Conservation (phyloP, 2,888 invertebrate genomes). For the Mantis religiosa region DNA sequence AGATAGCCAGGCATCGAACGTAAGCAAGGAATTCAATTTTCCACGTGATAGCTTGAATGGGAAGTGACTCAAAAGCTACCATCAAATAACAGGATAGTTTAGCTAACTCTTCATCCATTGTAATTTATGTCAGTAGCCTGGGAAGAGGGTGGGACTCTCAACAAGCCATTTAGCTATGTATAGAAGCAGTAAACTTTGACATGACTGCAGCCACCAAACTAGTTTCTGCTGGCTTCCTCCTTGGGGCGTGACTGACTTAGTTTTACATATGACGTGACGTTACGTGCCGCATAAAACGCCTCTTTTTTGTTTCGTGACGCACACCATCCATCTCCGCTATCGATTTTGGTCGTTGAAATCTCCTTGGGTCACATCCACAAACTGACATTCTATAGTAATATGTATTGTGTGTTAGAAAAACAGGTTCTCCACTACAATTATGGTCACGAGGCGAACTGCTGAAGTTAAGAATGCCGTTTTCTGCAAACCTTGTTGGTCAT, state of each 20-base stretch:
- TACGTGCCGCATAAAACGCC: not conserved
- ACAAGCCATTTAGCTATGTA: too few relatives aligned
- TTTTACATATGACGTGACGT: not conserved
- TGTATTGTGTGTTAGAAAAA: not conserved
- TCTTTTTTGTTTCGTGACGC: not conserved
- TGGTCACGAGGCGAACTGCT: not conserved
- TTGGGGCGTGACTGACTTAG: not conserved
- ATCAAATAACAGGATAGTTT: too few relatives aligned
- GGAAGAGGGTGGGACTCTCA: too few relatives aligned
- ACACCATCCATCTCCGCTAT: not conserved
- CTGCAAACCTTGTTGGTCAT: not conserved
- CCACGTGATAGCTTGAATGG: too few relatives aligned
- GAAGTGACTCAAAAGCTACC: too few relatives aligned
- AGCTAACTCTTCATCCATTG: too few relatives aligned
- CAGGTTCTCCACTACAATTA: not conserved
- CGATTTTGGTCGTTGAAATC: not conserved
- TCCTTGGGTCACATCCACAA: not conserved
- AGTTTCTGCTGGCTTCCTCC: not conserved
- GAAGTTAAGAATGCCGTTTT: not conserved
- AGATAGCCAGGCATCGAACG: too few relatives aligned
- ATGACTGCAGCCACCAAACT: not conserved
- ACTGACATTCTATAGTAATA: not conserved
- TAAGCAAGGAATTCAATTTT: too few relatives aligned
- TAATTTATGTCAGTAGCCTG: too few relatives aligned
- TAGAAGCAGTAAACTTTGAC: not conserved